Conservation (phyloP, 2,888 invertebrate genomes). For the Eucera pruinosa region DNA sequence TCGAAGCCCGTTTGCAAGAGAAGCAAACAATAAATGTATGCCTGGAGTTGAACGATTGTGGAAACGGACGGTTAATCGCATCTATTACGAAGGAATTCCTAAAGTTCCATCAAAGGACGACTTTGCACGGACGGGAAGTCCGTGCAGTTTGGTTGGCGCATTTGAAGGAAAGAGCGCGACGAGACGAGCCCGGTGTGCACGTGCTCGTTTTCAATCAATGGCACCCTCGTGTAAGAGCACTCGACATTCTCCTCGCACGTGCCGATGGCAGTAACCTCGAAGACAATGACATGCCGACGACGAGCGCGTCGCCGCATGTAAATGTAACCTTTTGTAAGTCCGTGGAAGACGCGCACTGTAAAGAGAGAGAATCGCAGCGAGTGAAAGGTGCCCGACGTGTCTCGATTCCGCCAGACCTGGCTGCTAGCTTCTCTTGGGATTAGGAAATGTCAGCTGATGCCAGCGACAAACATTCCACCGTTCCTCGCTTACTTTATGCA, state of each 20-base stretch:
- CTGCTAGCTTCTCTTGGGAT: constrained; percentile 26
- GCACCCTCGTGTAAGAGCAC: constrained; percentile 59
- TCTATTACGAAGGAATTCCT: no score
- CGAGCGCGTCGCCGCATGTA: constrained; percentile 73
- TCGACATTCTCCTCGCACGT: constrained; percentile 70
- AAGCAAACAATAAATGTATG: no score
- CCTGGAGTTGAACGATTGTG: no score
- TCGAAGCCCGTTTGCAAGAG: no score
- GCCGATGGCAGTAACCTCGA: constrained; percentile 72
- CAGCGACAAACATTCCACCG: not conserved
- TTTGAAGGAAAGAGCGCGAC: not conserved
- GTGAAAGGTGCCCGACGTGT: constrained; percentile 66
- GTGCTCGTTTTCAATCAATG: constrained; percentile 67
- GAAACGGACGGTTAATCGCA: no score
- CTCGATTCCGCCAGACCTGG: constrained; percentile 54
- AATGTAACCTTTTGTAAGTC: constrained; percentile 76
- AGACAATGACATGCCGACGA: constrained; percentile 71
- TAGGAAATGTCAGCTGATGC: constrained; percentile 67
- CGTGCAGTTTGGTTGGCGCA: constrained; percentile 7
- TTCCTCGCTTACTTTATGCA: not conserved
- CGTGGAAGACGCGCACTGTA: constrained; percentile 55
- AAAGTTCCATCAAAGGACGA: no score
- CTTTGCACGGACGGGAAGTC: no score
- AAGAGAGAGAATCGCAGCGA: constrained; percentile 27
- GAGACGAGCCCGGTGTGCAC: constrained; percentile 20